A percentile compares a stretch with the other conserved stretches of the same genome.
Conservation (phyloP, 1,140 invertebrate genomes). For the Acromyrmex echinatior region DNA sequence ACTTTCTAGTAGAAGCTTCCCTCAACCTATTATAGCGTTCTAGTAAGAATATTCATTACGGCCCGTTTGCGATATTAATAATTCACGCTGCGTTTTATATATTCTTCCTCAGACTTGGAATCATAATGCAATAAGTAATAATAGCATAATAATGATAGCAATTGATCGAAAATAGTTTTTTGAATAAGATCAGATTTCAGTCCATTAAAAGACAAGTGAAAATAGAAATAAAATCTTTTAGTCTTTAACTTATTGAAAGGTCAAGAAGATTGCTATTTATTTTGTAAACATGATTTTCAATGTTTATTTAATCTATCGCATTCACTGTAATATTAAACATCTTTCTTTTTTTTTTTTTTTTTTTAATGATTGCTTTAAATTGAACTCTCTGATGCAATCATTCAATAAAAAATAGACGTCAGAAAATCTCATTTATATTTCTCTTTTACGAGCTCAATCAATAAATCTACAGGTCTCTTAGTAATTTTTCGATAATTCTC, state of each 20-base stretch:
- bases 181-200: neutral
- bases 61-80: slow-evolving; percentile 52
- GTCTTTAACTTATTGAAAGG: neutral
- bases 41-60: slow-evolving; percentile 31
- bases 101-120: neutral
- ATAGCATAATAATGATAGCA: neutral
- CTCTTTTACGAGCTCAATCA: neutral
- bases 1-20: slow-evolving; percentile 47
- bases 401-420: neutral
- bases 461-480: neutral
- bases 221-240: neutral
- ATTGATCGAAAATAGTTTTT: neutral
- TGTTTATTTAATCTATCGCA: neutral
- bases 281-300: neutral
- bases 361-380: neutral
- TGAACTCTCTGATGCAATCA: neutral
- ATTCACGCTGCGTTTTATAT: slow-evolving; percentile 29
- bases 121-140: neutral
- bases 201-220: neutral
- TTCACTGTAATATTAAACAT: neutral
- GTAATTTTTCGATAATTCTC: neutral
- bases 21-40: slow-evolving; percentile 35
- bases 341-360: neutral
- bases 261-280: neutral
- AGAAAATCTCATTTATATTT: neutral